These are phyloP conservation scores for Austrolebias charrua DNA, from an alignment of 2,797 vertebrate species.

Conservation along the genomic window DNA sequence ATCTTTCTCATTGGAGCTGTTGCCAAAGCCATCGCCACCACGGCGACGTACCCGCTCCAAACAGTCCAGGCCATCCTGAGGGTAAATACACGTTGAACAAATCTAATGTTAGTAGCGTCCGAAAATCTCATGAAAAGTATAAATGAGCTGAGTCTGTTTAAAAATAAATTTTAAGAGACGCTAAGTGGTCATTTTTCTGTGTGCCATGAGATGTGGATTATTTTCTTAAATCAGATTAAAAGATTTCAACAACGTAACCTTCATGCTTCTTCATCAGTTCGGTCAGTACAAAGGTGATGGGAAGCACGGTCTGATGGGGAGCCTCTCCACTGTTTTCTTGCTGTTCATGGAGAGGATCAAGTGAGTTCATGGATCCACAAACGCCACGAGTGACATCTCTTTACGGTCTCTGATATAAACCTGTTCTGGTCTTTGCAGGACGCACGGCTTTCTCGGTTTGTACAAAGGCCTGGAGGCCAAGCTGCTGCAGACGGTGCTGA, in stretches of 20 bases:
- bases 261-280: slow-evolving; percentile 67
- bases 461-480: slow-evolving; percentile 87
- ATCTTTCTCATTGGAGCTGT: slow-evolving; percentile 84
- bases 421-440: slow-evolving; percentile 54
- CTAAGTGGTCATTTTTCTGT: too few relatives aligned
- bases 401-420: not conserved
- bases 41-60: slow-evolving; percentile 82
- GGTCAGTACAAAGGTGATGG: slow-evolving; percentile 80
- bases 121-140: slow-evolving; percentile 1
- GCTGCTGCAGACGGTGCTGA: slow-evolving; percentile 83
- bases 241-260: not conserved
- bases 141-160: not conserved
- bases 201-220: too few relatives aligned
- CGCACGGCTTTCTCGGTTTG: slow-evolving; percentile 71
- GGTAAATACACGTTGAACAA: slow-evolving; percentile 58
- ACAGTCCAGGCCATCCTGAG: slow-evolving; percentile 83
- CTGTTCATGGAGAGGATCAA: slow-evolving; percentile 79
- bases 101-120: too few relatives aligned
- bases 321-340: slow-evolving; percentile 69
- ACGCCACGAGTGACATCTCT: too few relatives aligned
- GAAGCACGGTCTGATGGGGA: slow-evolving; percentile 69
- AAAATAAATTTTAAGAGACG: not conserved
- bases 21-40: slow-evolving; percentile 83
- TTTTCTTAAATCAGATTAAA: not conserved
- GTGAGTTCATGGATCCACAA: slow-evolving; percentile 66